Evolutionary conservation across 2,888 invertebrate genomes (phyloP), one percentile per base, ranked within the genome.

Genomic region (Meta bourneti): DNA sequence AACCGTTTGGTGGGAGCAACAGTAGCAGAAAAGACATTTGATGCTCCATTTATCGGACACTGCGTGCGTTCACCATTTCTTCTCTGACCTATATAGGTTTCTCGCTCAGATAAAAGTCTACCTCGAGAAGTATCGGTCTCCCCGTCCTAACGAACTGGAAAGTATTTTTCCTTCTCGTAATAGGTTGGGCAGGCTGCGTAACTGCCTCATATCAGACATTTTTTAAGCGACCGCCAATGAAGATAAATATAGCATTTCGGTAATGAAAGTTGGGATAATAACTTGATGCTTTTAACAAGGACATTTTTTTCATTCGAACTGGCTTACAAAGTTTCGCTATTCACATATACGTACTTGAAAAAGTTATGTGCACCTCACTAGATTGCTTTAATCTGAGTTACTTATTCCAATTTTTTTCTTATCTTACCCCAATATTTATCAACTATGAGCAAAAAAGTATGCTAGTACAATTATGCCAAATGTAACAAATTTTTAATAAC

Each of bases 11-110:
- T 34, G 91, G 61, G 71, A 91, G 91, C 91, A 91, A 91, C 91
- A 91, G 91, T 91, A 91, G 91, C 91, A 86, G 91, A 91, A 91
- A 91, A 87, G 87, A 77, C 78, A 91, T 91, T 91, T 91, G 91
- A 86, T 91, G 91, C 91, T 78, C 82, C 91, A 91, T 91, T 91
- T 91, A 91, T 91, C 80, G 82, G 89, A 54, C 79, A 74, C 54
- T 20, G 61, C 74, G 77, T 54, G 72, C 84, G 74, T 48, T 84
- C 51, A 34, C 84, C 61, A 80, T 85, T 85, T 90, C 85, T 90
- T 81, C 51, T 5, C 77, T 82, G 86, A 87, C 91, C 91, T 87
- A 82, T 91, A 87, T 82, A 91, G 86, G 85, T 85, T 90, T 90
- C 89, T 90, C 84, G 54, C 54, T 48, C n/a, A 91, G 91, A 91